phyloP scores from a whole-genome alignment of 92 coral and sea anemone species.

The Siderastrea siderea region DNA sequence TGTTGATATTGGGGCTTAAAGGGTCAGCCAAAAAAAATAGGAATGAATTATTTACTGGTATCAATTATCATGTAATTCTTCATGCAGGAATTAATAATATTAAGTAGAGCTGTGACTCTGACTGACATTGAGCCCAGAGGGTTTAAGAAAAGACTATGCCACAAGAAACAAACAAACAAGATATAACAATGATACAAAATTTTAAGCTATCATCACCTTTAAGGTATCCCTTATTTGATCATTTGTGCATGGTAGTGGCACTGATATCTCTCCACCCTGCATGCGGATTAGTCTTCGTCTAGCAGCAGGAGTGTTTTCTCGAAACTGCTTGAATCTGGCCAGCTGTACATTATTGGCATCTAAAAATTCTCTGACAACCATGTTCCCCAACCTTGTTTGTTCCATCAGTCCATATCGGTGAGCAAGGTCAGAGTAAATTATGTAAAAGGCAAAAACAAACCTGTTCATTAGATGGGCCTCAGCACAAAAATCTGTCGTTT shows the following conservation, averaged over 20 bases:
- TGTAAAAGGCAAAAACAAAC: not conserved
- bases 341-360: conserved; percentile 33
- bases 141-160: too few species aligned
- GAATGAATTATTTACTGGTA: too few species aligned
- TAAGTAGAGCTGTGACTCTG: too few species aligned
- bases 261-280: conserved; percentile 56
- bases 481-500: not conserved
- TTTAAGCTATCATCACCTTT: conserved; percentile 6
- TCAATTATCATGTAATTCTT: too few species aligned
- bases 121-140: too few species aligned
- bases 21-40: too few species aligned
- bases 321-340: conserved; percentile 39
- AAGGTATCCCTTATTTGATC: conserved; percentile 54
- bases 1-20: too few species aligned
- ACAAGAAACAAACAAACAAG: too few species aligned
- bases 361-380: conserved; percentile 36
- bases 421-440: conserved; percentile 31
- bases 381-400: conserved; percentile 41
- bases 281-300: conserved; percentile 35
- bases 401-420: conserved; percentile 7
- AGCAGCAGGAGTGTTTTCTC: conserved; percentile 26
- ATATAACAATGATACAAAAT: too few species aligned
- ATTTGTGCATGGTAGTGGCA: conserved; percentile 50
- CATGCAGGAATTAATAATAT: too few species aligned
- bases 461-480: not conserved